A percentile compares a stretch with the other conserved stretches of the same genome.
These are phyloP conservation scores for Dasypolia templi DNA, from an alignment of 2,888 invertebrate genomes.

Conservation along the genomic window DNA sequence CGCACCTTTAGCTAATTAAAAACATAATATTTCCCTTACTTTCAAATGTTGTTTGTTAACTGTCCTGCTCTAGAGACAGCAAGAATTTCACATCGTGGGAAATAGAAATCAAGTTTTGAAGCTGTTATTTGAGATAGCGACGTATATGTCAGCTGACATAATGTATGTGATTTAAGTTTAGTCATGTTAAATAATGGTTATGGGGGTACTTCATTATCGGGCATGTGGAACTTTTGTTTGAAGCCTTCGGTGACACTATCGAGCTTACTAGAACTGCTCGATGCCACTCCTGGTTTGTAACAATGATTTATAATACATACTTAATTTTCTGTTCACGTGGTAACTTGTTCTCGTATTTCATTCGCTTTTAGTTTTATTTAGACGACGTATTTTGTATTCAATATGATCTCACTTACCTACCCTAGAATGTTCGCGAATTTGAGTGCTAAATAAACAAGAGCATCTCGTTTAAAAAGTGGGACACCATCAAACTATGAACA, in stretches of 20 bases:
- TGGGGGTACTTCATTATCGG: slow-evolving; percentile 39
- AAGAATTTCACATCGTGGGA: slow-evolving; percentile 47
- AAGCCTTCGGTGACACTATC: slow-evolving; percentile 1
- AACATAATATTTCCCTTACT: slow-evolving; percentile 39
- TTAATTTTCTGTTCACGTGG: slow-evolving; percentile 33
- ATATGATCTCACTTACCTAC: slow-evolving; percentile 10
- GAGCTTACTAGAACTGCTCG: slow-evolving; percentile 35
- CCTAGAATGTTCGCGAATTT: slow-evolving; percentile 28
- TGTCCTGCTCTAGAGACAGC: slow-evolving; percentile 24
- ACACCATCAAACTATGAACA: background rate
- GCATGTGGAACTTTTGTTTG: slow-evolving; percentile 14
- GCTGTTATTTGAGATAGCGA: slow-evolving; percentile 24
- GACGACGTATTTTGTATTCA: slow-evolving; percentile 13
- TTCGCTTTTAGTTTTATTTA: slow-evolving; percentile 33
- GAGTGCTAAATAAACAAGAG: slow-evolving; percentile 11
- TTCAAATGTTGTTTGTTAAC: slow-evolving; percentile 39
- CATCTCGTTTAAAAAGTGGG: slow-evolving; percentile 16
- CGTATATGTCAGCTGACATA: slow-evolving; percentile 28
- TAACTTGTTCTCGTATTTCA: slow-evolving; percentile 11
- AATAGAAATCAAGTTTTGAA: slow-evolving; percentile 52
- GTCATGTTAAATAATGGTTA: slow-evolving; percentile 36
- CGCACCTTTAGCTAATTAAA: slow-evolving; percentile 34
- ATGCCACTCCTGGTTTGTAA: slow-evolving; percentile 23
- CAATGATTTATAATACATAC: slow-evolving; percentile 12
- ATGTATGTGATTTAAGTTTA: slow-evolving; percentile 41